Evolutionary conservation across 53 echinoderm and acorn worm species (phyloP).

Genomic region (Holothuria leucospilota): DNA sequence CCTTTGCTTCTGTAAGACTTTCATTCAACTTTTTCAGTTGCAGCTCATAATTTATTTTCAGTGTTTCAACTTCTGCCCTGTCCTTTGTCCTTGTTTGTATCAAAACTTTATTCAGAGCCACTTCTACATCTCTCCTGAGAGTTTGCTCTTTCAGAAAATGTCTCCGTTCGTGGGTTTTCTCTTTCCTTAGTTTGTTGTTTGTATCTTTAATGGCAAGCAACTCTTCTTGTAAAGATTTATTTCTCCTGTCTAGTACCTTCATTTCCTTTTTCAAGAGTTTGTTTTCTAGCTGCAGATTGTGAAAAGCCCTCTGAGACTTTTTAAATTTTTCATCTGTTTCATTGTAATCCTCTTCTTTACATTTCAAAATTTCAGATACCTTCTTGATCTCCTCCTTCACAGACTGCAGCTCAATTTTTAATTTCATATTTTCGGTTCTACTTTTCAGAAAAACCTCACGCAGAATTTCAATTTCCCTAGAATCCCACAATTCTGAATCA

Average conservation of each 20-base stretch:
- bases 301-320: background rate
- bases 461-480: constrained; percentile 8
- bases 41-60: constrained; percentile 21
- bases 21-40: constrained; percentile 3
- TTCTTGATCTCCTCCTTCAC: constrained; percentile 10
- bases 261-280: constrained; percentile 18
- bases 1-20: background rate
- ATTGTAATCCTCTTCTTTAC: background rate
- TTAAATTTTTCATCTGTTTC: background rate
- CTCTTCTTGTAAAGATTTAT: constrained; percentile 33
- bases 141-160: constrained; percentile 14
- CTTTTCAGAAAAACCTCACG: constrained; percentile 16
- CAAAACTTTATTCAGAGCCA: constrained; percentile 8
- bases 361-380: background rate
- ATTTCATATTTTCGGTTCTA: constrained; percentile 8
- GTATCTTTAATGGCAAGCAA: background rate
- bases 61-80: constrained; percentile 2
- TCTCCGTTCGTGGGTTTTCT: constrained; percentile 6
- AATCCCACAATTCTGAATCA: constrained; percentile 21
- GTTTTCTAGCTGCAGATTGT: constrained; percentile 26
- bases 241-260: constrained; percentile 7
- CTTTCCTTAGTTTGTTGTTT: background rate
- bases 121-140: constrained; percentile 3
- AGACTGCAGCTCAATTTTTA: constrained; percentile 24
- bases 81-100: background rate